Evolutionary conservation across 2,113 vertebrate species (phyloP), one percentile per base, ranked within the genome.

Genomic region (Dasyornis broadbenti): DNA sequence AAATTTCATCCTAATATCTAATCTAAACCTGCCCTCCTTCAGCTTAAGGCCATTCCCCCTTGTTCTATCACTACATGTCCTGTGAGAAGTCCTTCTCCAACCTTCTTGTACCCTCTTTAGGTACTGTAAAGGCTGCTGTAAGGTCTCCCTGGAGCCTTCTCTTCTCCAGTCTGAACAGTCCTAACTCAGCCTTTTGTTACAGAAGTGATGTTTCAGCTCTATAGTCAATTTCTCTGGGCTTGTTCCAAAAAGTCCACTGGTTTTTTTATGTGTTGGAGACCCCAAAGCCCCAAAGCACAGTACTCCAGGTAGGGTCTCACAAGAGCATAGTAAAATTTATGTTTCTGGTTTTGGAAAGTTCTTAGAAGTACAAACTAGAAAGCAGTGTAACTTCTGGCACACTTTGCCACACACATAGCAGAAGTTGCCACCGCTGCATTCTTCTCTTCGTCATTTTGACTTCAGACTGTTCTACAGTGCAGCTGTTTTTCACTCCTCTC

Each of bases 241-340:
- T 47, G 30, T 45, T 54, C 24, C n/a, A 82, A 3, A 11, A 61
- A 30, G 13, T 63, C 49, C 24, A 47, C 0, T 0, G 20, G 2
- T 2, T 3, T 35, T 33, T 35, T 37, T 53, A 60, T 30, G 39
- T 47, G n/a, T 54, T 76, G 40, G 26, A 35, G 26, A 30, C 6
- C 26, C 12, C 35, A n/a, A 26, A 42, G 31, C 4, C 69, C 30
- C 26, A 27, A n/a, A n/a, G n/a, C 27, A 22, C 15, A 49, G 12
- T 69, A 33, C 26, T 63, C 10, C 40, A 56, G 18, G 4, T 35
- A 21, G 3, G 14, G 14, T 61, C n/a, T 76, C 63, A 82, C 12
- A 49, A 54, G 26, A 54, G 8, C 21, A 61, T 10, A 61, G 6
- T 54, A 40, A 5, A 37, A 54, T 13, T 61, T 90, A 42, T 90